phyloP scores from a whole-genome alignment of 2,797 vertebrate genomes.

The Muscicapa comitata region DNA sequence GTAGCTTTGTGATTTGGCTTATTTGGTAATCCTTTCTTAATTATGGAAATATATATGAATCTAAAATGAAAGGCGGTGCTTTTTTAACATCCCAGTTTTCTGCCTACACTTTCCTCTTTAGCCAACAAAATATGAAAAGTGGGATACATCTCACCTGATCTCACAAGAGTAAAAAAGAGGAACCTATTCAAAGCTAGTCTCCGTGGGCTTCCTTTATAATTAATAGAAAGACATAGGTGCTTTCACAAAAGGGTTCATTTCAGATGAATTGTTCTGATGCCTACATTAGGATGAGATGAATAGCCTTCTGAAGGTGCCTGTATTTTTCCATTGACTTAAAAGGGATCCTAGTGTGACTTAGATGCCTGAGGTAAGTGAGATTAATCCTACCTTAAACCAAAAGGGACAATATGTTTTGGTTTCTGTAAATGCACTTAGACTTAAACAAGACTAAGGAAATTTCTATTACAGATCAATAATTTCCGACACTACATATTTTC shows the following conservation, averaged over 20 bases:
- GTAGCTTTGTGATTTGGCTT: background rate
- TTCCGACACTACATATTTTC: background rate
- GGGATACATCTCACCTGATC: background rate
- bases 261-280: conserved; percentile 9
- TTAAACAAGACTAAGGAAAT: background rate
- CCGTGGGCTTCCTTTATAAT: background rate
- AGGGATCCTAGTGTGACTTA: conserved; percentile 29
- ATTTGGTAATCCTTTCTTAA: conserved; percentile 2
- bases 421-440: background rate
- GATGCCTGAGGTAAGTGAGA: conserved; percentile 26
- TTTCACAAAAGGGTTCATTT: conserved; percentile 20
- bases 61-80: background rate
- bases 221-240: conserved; percentile 10
- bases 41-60: background rate
- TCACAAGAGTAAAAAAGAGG: background rate
- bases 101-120: background rate
- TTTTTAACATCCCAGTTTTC: background rate
- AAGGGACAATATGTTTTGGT: background rate
- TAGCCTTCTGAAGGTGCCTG: background rate
- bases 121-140: background rate
- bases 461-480: background rate
- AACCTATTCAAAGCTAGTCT: background rate
- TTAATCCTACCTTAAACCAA: conserved; percentile 16
- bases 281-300: background rate
- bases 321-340: conserved; percentile 14